phyloP scores from a whole-genome alignment of 2,113 vertebrate species.

The Aix galericulata region DNA sequence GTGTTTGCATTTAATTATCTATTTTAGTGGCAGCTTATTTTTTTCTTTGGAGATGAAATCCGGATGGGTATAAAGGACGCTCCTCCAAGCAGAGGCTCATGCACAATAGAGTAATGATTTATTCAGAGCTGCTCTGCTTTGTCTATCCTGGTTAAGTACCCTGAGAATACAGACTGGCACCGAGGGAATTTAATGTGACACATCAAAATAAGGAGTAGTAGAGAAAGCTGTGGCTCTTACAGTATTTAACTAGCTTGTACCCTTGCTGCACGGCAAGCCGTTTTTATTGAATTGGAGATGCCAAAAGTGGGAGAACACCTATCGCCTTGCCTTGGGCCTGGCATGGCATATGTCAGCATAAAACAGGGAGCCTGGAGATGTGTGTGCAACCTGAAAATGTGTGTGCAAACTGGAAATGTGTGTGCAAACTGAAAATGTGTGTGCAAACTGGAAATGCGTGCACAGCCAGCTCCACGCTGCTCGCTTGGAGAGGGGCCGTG shows the following conservation, averaged over 20 bases:
- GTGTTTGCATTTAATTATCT: slow-evolving; percentile 14
- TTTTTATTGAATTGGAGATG: neutral
- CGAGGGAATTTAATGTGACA: slow-evolving; percentile 43
- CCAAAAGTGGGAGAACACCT: neutral
- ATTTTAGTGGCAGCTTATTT: neutral
- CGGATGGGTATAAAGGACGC: neutral
- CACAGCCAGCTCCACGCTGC: neutral
- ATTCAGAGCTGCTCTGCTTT: neutral
- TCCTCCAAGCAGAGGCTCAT: neutral
- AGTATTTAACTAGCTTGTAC: slow-evolving; percentile 3
- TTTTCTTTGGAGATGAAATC: neutral
- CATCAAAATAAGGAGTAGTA: neutral
- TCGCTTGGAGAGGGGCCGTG: accelerated
- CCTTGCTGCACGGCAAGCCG: neutral
- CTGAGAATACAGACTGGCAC: neutral
- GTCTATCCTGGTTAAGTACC: slow-evolving; percentile 48
- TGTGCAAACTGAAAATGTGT: too few relatives aligned
- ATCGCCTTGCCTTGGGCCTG: neutral
- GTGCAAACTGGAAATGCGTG: neutral
- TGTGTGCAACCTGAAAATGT: too few relatives aligned
- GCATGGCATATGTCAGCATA: accelerated
- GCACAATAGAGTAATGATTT: neutral
- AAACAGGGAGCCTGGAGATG: neutral
- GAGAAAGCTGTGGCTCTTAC: neutral
- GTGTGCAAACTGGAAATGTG: too few relatives aligned